A percentile compares a stretch with the other conserved stretches of the same genome.
phyloP scores from a whole-genome alignment of 2,797 vertebrate species.

The Trachurus trachurus region DNA sequence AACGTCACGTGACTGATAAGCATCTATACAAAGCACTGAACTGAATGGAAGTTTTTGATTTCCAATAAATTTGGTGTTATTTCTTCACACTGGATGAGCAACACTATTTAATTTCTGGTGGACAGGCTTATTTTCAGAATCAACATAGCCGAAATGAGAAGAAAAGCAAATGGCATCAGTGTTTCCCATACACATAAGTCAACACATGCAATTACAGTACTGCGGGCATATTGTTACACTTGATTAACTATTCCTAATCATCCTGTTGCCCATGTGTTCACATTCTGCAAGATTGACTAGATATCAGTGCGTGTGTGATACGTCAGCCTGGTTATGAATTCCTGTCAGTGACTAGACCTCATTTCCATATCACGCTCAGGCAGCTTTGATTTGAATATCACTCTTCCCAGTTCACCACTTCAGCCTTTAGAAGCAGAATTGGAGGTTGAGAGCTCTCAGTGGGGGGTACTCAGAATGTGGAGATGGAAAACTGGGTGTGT shows the following conservation, averaged over 20 bases:
- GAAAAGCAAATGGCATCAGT: not conserved
- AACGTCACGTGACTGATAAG: too few relatives aligned
- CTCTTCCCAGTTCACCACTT: conserved; percentile 71
- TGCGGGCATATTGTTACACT: conserved; percentile 30
- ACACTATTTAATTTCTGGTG: conserved; percentile 49
- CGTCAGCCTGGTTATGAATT: conserved; percentile 69
- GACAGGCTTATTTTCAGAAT: conserved; percentile 40
- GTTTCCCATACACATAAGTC: not conserved
- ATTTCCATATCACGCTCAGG: conserved; percentile 72
- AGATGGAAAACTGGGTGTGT: conserved; percentile 56
- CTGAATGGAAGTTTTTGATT: too few relatives aligned
- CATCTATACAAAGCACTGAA: not conserved
- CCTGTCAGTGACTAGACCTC: conserved; percentile 71
- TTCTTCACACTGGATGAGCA: not conserved
- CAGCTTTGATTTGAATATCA: conserved; percentile 78
- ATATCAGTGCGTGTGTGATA: conserved; percentile 40
- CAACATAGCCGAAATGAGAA: conserved; percentile 22
- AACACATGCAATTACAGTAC: conserved; percentile 25
- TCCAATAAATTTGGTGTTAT: not conserved
- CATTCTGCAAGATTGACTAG: conserved; percentile 39
- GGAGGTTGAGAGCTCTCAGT: conserved; percentile 78
- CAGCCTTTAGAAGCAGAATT: conserved; percentile 65
- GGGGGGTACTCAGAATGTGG: conserved; percentile 62
- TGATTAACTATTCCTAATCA: conserved; percentile 46
- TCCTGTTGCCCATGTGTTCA: conserved; percentile 22